Evolutionary conservation across 2,113 vertebrate species (phyloP), one percentile per base, ranked within the genome.

Genomic region (Hirundichthys speculiger): DNA sequence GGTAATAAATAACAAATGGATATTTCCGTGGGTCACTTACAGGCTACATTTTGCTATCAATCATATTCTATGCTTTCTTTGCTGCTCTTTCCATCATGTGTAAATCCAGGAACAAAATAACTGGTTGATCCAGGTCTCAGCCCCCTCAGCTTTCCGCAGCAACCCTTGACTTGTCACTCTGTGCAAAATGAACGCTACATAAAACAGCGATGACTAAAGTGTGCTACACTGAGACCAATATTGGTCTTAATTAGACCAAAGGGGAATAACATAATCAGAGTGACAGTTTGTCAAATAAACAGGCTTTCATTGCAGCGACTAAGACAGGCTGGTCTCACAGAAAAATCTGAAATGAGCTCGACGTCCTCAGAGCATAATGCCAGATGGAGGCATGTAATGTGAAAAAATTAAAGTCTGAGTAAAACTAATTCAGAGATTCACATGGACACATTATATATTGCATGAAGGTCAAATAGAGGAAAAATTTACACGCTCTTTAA

Each of bases 11-110:
- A 65, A 75, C 78, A 65, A 21, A 14, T 13, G n/a, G 30, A 22
- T 27, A 38, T 42, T 45, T 51, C 68, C 48, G 65, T 84, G 66
- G 72, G 83, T 83, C 69, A 77, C 53, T 70, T 54, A 51, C 66
- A 60, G 43, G 74, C 62, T 80, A 56, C 73, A 57, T 42, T n/a
- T 65, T 63, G 51, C 49, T 5, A 75, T 81, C 54, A 79, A 60
- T 83, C 82, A 81, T 57, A 34, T 61, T 47, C 48, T 53, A 43
- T 24, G 60, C 56, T 70, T 52, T 45, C 62, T 69, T 69, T 20
- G 16, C 42, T 83, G 57, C 18, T 45, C 5, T 43, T 18, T 43
- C 18, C 18, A 15, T 72, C 57, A 43, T 59, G 71, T 74, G 74
- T 66, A 40, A 12, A 52, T 40, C 46, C 24, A 18, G 63, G 65